Evolutionary conservation across 2,797 vertebrate species (phyloP), one percentile per base, ranked within the genome.

Genomic region (Xiphorhynchus erythropygius): DNA sequence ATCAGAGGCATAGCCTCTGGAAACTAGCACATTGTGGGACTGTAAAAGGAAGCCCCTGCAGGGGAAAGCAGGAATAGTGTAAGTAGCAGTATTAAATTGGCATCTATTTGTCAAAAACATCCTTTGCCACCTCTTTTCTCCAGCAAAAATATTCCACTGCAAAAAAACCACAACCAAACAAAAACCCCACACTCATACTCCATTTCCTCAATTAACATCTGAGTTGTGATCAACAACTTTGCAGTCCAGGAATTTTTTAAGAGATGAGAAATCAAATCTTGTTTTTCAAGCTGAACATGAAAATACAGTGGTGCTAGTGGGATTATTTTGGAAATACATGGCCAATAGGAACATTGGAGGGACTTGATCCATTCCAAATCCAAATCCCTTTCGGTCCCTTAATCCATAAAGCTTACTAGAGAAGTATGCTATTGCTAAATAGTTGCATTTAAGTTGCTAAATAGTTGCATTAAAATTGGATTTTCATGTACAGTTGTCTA

Each of bases 1-100:
- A 95, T 96, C 93, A 95, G 89, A 96, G 94, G 87, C 81, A 92
- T 83, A 87, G 90, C 89, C 96, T 95, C 92, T 94, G 92, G 92
- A 96, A 96, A 93, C 42, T 39, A 95, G 65, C 62, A 75, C 78
- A 69, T 85, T 94, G 76, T 93, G 94, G 79, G 81, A 92, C 75
- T 89, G 78, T 41, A 71, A 94, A 95, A 94, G 82, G 93, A 96
- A 94, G 87, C 21, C 84, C 81, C 82, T 95, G 75, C 82, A 97
- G 89, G 90, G 90, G n/a, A 93, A 22, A 91, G 53, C 16, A 50
- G 78, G 62, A 94, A 91, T 60, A 94, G 42, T 70, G 33, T 89
- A 84, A 0, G 0, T 57, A 80, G 60, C 78, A 84, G 74, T 87
- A 95, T 64, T 95, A 93, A 92, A 95, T 87, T 94, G 93, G 68